phyloP scores from a whole-genome alignment of 1,140 invertebrate genomes.

The Drepana arcuata region DNA sequence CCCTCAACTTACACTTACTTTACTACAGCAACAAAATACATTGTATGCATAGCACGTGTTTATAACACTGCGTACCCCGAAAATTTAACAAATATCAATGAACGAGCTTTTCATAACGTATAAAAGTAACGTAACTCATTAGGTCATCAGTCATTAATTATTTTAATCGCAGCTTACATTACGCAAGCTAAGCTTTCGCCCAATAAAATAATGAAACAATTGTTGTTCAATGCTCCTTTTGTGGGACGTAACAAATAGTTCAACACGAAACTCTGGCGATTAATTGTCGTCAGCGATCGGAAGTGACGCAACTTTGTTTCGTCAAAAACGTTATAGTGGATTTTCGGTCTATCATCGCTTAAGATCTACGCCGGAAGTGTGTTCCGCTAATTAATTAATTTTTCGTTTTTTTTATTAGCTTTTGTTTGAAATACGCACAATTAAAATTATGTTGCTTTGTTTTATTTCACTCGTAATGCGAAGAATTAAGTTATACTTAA shows the following conservation, averaged over 20 bases:
- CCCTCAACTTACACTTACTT: too few relatives aligned
- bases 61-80: too few relatives aligned
- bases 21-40: too few relatives aligned
- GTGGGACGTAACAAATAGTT: slow-evolving; percentile 38
- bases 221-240: slow-evolving; percentile 46
- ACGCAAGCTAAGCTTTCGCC: slow-evolving; percentile 54
- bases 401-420: too few relatives aligned
- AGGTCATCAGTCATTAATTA: slow-evolving; percentile 56
- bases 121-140: slow-evolving; percentile 53
- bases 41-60: too few relatives aligned
- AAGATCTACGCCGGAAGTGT: slow-evolving; percentile 3
- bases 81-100: too few relatives aligned
- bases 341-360: slow-evolving; percentile 4
- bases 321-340: slow-evolving; percentile 9
- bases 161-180: slow-evolving; percentile 53
- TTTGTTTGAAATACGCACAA: too few relatives aligned
- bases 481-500: too few relatives aligned
- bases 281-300: slow-evolving; percentile 27
- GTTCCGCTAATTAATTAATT: slow-evolving; percentile 8
- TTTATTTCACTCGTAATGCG: too few relatives aligned
- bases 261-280: slow-evolving; percentile 28
- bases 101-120: too few relatives aligned
- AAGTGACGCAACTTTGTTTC: slow-evolving; percentile 7
- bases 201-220: slow-evolving; percentile 57
- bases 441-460: too few relatives aligned